Evolutionary conservation across 2,888 invertebrate species (phyloP).

Genomic region (Apamea monoglypha): DNA sequence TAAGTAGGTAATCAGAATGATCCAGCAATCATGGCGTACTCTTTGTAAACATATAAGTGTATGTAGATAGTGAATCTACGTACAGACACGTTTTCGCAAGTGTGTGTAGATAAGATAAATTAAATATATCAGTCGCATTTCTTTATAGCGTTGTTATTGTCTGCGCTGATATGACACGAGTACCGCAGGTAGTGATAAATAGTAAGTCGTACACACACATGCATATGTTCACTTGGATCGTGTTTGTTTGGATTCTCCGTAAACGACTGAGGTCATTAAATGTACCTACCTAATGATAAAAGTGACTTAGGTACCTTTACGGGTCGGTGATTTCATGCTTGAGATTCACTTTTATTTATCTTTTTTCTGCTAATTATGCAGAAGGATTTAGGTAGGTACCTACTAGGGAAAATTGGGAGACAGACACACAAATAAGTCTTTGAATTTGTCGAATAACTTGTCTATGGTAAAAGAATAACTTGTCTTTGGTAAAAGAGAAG

Average conservation of each 20-base stretch:
- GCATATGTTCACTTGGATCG: slow-evolving; percentile 1
- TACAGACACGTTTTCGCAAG: slow-evolving; percentile 61
- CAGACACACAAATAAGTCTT: neutral
- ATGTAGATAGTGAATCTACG: slow-evolving; percentile 51
- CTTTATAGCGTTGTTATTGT: slow-evolving; percentile 65
- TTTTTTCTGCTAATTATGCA: neutral
- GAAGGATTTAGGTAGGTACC: slow-evolving; percentile 9
- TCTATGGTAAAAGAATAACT: neutral
- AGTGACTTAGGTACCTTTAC: slow-evolving; percentile 25
- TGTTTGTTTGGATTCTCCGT: slow-evolving; percentile 45
- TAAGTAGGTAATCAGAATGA: slow-evolving; percentile 12
- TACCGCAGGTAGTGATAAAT: slow-evolving; percentile 44
- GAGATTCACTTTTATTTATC: slow-evolving; percentile 21
- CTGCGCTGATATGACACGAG: slow-evolving; percentile 56
- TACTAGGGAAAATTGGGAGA: neutral
- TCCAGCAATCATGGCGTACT: slow-evolving; percentile 2
- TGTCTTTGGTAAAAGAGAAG: neutral
- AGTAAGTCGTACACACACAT: slow-evolving; percentile 29
- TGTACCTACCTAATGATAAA: slow-evolving; percentile 41
- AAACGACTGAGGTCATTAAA: slow-evolving; percentile 49
- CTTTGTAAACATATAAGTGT: slow-evolving; percentile 31
- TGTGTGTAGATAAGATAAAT: slow-evolving; percentile 59
- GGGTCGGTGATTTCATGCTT: slow-evolving; percentile 23
- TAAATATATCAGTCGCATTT: slow-evolving; percentile 59
- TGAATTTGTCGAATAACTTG: neutral